Evolutionary conservation across 2,113 vertebrate species (phyloP).

Genomic region (Pholis gunnellus): DNA sequence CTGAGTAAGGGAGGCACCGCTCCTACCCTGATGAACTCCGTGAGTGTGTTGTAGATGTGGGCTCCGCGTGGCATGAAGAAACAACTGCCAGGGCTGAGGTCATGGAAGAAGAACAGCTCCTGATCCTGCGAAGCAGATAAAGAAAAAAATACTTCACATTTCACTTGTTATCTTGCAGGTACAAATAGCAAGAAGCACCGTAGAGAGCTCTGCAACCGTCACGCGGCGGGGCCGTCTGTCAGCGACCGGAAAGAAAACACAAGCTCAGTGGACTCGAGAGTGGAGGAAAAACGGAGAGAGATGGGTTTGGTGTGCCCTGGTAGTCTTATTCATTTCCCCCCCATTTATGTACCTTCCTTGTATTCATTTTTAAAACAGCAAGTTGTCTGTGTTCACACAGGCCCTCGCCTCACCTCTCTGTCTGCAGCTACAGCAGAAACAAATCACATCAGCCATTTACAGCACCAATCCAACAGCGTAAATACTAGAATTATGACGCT

Average conservation of each 20-base stretch:
- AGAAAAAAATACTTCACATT: slow-evolving; percentile 35
- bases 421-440: background rate
- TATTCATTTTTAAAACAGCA: background rate
- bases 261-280: background rate
- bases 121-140: slow-evolving; percentile 87
- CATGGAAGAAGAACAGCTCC: slow-evolving; percentile 98
- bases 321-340: background rate
- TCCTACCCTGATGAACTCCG: slow-evolving; percentile 92
- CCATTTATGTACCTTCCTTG: background rate
- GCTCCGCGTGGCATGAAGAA: slow-evolving; percentile 96
- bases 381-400: background rate
- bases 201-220: slow-evolving; percentile 42
- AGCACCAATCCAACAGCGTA: background rate
- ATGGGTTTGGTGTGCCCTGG: background rate
- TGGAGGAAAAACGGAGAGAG: background rate
- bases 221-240: slow-evolving; percentile 48
- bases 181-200: slow-evolving; percentile 32
- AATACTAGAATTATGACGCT: background rate
- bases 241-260: slow-evolving; percentile 7
- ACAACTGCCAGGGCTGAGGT: slow-evolving; percentile 96
- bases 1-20: background rate
- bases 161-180: slow-evolving; percentile 26
- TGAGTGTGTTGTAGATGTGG: slow-evolving; percentile 91
- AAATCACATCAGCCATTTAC: background rate
- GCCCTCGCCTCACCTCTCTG: background rate